phyloP scores from a whole-genome alignment of 35 echinoderm and acorn worm genomes.

The Eucidaris tribuloides region DNA sequence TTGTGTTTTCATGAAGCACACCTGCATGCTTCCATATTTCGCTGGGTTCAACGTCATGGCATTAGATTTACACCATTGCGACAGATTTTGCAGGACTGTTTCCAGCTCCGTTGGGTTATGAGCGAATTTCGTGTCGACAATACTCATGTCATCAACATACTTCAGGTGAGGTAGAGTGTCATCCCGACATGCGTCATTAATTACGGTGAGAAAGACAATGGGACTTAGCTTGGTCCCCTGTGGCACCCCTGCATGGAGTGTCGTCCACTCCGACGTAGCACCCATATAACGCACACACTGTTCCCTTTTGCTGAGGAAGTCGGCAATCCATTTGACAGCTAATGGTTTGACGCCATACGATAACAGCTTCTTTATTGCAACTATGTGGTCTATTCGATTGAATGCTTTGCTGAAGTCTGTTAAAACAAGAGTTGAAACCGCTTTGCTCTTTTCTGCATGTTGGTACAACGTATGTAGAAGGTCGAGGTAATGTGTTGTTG shows the following conservation, averaged over 20 bases:
- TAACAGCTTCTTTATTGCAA: constrained; percentile 29
- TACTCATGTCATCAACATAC: constrained; percentile 65
- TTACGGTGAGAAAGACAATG: constrained; percentile 44
- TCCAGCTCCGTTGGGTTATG: constrained; percentile 3
- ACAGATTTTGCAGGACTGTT: background rate
- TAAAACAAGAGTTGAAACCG: constrained; percentile 26
- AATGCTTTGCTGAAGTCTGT: constrained; percentile 55
- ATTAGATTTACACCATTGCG: constrained; percentile 22
- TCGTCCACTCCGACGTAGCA: constrained; percentile 15
- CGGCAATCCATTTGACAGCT: constrained; percentile 33
- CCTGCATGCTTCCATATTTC: constrained; percentile 36
- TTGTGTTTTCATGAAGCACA: constrained; percentile 21
- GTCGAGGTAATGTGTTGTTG: constrained; percentile 46
- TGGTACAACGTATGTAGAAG: constrained; percentile 24
- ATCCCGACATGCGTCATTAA: constrained; percentile 49
- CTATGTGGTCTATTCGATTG: constrained; percentile 24
- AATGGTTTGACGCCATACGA: constrained; percentile 10
- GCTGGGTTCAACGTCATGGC: constrained; percentile 35
- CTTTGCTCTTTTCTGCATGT: constrained; percentile 20
- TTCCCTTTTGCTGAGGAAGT: constrained; percentile 21
- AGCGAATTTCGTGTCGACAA: constrained; percentile 29
- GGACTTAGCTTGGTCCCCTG: constrained; percentile 58
- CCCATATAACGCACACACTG: constrained; percentile 42
- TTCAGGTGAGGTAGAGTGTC: constrained; percentile 23
- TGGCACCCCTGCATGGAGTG: constrained; percentile 42